Evolutionary conservation across 2,888 invertebrate genomes (phyloP), one percentile per base, ranked within the genome.

Genomic region (Rotaria socialis): DNA sequence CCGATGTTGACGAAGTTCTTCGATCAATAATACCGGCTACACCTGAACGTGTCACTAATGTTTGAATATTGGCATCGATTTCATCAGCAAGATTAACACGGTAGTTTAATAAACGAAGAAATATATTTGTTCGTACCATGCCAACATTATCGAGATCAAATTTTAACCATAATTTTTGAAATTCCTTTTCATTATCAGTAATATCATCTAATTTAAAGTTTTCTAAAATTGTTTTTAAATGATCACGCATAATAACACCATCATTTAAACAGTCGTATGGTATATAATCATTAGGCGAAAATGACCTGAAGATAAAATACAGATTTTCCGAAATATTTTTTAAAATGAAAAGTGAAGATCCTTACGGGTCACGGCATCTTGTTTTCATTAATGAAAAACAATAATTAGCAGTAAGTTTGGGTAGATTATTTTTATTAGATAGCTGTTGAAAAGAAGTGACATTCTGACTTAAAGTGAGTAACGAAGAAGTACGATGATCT

Each of bases 211-310:
- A 24, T 41, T 80, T 47, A 80, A 80, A 80, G 14, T 80, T 80
- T 80, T 35, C n/a, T 41, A 86, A 75, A 41, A 86, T 80, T 14
- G 16, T 22, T 19, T 85, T 80, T 35, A 86, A 80, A 60, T 86
- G 86, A 80, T 85, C 60, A 55, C 85, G 85, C n/a, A 86, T 27
- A 27, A 86, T 55, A 14, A 85, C 10, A 85, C 55, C 85, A 35
- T 84, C 75, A n/a, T 50, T 56, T 47, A 86, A 84, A 84, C 86
- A 86, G 55, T 86, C 86, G 55, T 84, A 35, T n/a, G 86, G 86
- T 27, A 86, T 74, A 67, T 75, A 75, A 56, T 85, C 75, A 67
- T 55, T 60, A 10, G 86, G 86, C n/a, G 50, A 41, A 50, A 86
- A 86, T 47, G 85, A 80, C n/a, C 86, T 86, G 6, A 52, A 52